Evolutionary conservation across 2,888 invertebrate species (phyloP).

Genomic region (Diplolepis rosae): DNA sequence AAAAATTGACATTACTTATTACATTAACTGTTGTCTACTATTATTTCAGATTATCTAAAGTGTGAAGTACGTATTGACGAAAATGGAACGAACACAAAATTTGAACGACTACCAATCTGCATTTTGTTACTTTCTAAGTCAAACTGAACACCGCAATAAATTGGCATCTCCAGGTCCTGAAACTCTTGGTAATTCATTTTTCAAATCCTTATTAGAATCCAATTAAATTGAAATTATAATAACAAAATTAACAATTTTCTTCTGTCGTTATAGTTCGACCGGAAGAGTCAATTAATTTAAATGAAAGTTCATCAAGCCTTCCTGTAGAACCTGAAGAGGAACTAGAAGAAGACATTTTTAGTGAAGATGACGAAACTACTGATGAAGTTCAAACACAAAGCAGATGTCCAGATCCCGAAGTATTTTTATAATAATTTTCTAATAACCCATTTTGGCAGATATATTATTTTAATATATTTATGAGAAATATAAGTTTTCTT

Average conservation of each 20-base stretch:
- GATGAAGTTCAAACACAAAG: conserved; percentile 39
- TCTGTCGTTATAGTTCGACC: conserved; percentile 41
- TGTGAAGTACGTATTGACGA: conserved; percentile 34
- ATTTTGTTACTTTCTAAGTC: conserved; percentile 32
- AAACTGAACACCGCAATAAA: conserved; percentile 34
- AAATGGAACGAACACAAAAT: conserved; percentile 45
- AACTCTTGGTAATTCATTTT: not conserved
- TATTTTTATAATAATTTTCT: conserved; percentile 31
- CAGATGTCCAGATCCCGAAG: conserved; percentile 42
- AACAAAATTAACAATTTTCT: not conserved
- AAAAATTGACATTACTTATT: no score
- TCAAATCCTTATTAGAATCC: no score
- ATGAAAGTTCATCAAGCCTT: conserved; percentile 35
- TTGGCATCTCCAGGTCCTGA: not conserved
- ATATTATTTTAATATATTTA: no score
- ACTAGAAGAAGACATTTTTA: conserved; percentile 47
- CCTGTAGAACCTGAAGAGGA: conserved; percentile 39
- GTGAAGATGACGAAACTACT: conserved; percentile 40
- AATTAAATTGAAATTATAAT: not conserved
- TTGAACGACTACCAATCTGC: conserved; percentile 27
- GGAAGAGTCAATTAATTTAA: conserved; percentile 48
- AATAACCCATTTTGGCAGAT: no score
- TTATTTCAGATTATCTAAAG: not conserved
- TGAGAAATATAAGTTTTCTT: no score
- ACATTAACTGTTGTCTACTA: no score